Evolutionary conservation across 2,888 invertebrate genomes (phyloP).

Genomic region (Cheilosia vulpina): DNA sequence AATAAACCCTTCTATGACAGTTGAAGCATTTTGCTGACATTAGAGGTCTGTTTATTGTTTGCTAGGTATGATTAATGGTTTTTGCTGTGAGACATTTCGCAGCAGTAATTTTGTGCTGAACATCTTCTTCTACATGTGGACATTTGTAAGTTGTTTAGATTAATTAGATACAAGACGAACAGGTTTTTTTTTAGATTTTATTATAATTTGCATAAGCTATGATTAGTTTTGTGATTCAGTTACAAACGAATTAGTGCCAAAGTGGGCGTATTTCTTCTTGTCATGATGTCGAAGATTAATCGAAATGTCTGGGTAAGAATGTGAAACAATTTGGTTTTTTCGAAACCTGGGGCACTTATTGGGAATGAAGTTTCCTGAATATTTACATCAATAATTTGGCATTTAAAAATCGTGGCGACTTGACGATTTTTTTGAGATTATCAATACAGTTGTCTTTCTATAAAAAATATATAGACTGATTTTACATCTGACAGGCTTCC

Average conservation of each 20-base stretch:
- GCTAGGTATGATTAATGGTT: slow-evolving; percentile 28
- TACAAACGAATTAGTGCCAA: neutral
- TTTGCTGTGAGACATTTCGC: slow-evolving; percentile 10
- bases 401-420: too few species aligned
- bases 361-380: too few species aligned
- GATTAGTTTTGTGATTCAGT: neutral
- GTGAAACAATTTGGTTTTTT: neutral
- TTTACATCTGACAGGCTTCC: too few species aligned
- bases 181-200: slow-evolving; percentile 14
- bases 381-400: too few species aligned
- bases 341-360: neutral
- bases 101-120: slow-evolving; percentile 4
- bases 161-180: slow-evolving; percentile 32
- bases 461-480: too few species aligned
- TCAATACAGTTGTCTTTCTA: too few species aligned
- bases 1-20: slow-evolving; percentile 14
- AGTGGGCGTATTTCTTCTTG: neutral
- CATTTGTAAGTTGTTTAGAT: slow-evolving; percentile 39
- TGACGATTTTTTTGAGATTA: too few species aligned
- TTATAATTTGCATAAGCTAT: slow-evolving; percentile 4
- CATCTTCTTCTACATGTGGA: slow-evolving; percentile 23
- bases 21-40: slow-evolving; percentile 24
- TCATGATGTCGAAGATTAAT: neutral
- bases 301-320: neutral
- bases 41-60: slow-evolving; percentile 3